These are phyloP conservation scores for Hylaeus volcanicus DNA, from an alignment of 1,140 invertebrate species.

Conservation along the genomic window DNA sequence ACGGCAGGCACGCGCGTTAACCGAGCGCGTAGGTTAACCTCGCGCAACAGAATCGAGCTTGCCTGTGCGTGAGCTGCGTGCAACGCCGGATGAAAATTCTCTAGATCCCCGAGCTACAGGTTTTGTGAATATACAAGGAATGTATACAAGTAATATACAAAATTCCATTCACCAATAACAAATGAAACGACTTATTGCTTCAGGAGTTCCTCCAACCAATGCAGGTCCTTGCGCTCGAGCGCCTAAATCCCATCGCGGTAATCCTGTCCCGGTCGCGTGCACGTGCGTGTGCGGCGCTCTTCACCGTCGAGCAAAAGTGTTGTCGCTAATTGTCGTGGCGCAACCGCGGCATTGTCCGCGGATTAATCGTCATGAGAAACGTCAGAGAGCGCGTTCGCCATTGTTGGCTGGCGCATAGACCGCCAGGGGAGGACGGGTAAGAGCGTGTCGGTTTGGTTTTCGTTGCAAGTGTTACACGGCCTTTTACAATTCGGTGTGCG, in stretches of 20 bases:
- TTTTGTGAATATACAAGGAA: too few relatives aligned
- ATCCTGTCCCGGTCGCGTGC: background rate
- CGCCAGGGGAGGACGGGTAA: background rate
- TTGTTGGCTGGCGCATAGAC: constrained; percentile 43
- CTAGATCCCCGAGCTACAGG: too few relatives aligned
- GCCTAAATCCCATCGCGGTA: too few relatives aligned
- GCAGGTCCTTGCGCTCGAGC: too few relatives aligned
- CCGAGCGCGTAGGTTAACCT: constrained; percentile 29
- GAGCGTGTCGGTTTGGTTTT: constrained; percentile 14
- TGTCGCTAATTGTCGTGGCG: constrained; percentile 76
- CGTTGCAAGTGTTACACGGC: constrained; percentile 65
- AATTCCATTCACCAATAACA: too few relatives aligned
- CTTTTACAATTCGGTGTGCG: constrained; percentile 63
- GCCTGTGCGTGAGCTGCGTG: background rate
- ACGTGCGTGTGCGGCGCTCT: background rate
- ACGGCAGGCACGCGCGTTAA: constrained; percentile 65
- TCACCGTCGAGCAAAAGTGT: constrained; percentile 64
- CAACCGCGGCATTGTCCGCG: constrained; percentile 70
- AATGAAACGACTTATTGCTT: too few relatives aligned
- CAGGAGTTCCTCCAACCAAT: too few relatives aligned
- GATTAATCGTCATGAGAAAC: constrained; percentile 75
- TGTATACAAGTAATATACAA: too few relatives aligned
- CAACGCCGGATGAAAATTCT: too few relatives aligned
- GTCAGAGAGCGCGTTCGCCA: constrained; percentile 44
- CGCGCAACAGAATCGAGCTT: constrained; percentile 24